Conservation (phyloP, 2,888 invertebrate species). For the Monochamus alternatus region DNA sequence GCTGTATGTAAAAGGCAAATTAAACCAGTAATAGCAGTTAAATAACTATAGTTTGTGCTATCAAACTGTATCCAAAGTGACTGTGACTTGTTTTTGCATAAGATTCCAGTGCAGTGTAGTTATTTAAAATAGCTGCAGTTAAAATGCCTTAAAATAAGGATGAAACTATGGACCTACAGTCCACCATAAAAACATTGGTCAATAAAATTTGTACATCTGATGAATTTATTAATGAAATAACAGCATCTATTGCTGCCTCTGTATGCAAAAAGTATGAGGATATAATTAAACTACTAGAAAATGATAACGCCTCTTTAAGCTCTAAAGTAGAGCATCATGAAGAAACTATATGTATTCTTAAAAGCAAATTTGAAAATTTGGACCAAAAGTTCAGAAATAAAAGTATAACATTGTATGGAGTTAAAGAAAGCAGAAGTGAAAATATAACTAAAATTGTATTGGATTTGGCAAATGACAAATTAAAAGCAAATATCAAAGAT, state of each 20-base stretch:
- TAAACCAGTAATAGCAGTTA: no score
- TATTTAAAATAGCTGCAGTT: not conserved
- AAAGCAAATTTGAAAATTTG: not conserved
- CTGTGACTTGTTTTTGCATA: no score
- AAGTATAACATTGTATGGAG: not conserved
- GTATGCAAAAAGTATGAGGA: constrained; percentile 1
- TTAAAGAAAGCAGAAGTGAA: constrained; percentile 9
- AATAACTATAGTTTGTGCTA: no score
- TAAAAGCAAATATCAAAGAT: not conserved
- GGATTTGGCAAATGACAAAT: not conserved
- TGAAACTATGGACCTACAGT: not conserved
- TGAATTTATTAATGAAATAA: constrained; percentile 3
- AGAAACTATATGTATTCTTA: not conserved
- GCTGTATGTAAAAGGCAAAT: no score
- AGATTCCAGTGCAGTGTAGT: no score
- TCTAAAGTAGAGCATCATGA: constrained; percentile 1
- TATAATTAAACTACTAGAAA: constrained; percentile 4
- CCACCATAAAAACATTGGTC: constrained; percentile 8
- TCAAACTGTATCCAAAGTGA: no score
- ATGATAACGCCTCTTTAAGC: not conserved
- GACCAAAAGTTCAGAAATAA: constrained; percentile 1
- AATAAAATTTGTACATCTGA: constrained; percentile 4
- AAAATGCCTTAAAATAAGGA: not conserved
- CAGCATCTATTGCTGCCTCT: not conserved
- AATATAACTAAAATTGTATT: not conserved